Evolutionary conservation across 2,888 invertebrate genomes (phyloP), one percentile per base, ranked within the genome.

Genomic region (Limnephilus lunatus): DNA sequence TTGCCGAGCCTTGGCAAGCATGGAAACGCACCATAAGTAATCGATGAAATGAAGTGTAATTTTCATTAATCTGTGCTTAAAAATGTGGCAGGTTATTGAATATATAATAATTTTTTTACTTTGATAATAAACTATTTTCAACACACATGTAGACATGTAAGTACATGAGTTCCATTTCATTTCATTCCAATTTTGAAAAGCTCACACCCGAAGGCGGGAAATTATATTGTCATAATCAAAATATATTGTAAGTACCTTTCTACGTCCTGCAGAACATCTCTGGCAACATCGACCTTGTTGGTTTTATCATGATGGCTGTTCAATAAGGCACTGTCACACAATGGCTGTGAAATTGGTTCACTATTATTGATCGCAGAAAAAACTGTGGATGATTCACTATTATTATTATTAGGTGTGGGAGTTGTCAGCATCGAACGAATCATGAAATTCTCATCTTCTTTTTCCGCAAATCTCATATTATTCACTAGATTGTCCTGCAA

Each of bases 181-280:
- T n/a, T n/a, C n/a, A n/a, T n/a, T n/a, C 48, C 48, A 48, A 48
- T 15, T 81, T 14, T 48, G 15, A 48, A 48, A 48, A 44, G 11
- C 7, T 44, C 44, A 44, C 44, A 44, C 44, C 44, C 12, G 12
- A 44, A 12, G 44, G 44, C 2, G 44, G 44, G 44, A 44, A 44
- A 44, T 44, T 44, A 44, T 44, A 44, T 44, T 11, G 11, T 12
- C 11, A 44, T 44, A 44, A 44, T 5, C 44, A 12, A 44, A 44
- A 12, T 44, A 44, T 12, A 44, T 44, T 44, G 11, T 44, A 44
- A n/a, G 31, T 94, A 97, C 97, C 97, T 97, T 94, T 97, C 97
- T 19, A 97, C 97, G 94, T 97, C 97, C 94, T 97, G 97, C 35
- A 97, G 95, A 87, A 97, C 97, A 94, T 97, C 97, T 94, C 96